phyloP scores from a whole-genome alignment of 1,140 invertebrate genomes.

The Bicyclus anynana region DNA sequence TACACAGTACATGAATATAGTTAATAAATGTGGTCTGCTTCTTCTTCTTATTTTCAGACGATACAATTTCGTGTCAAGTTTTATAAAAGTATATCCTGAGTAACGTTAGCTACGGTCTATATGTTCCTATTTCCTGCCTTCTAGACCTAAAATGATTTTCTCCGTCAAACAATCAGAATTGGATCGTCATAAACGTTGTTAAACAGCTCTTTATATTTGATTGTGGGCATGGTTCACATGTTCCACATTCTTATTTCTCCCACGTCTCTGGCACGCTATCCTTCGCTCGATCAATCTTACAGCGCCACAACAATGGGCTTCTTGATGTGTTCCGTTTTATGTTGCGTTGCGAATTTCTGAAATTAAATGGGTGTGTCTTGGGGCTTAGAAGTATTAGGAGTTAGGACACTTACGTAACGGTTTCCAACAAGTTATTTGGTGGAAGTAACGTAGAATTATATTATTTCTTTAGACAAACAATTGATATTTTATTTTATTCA shows the following conservation, averaged over 20 bases:
- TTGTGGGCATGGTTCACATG: conserved; percentile 46
- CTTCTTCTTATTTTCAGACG: background rate
- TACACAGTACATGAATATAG: background rate
- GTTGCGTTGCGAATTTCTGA: conserved; percentile 34
- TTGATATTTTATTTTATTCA: background rate
- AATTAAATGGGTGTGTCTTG: conserved; percentile 1
- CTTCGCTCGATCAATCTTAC: conserved; percentile 47
- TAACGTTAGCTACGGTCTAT: no score
- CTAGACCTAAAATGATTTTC: background rate
- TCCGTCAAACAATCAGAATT: conserved; percentile 12
- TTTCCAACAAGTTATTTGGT: background rate
- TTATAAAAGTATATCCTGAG: no score
- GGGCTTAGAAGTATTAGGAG: background rate
- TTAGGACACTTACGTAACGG: background rate
- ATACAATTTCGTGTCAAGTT: no score
- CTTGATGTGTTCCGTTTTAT: conserved; percentile 38
- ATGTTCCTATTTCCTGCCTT: background rate
- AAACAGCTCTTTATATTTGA: conserved; percentile 11
- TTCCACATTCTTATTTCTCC: conserved; percentile 53
- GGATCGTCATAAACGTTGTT: conserved; percentile 16
- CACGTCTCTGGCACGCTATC: conserved; percentile 42
- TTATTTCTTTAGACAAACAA: no score
- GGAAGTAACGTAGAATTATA: background rate
- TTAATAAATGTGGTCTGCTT: background rate
- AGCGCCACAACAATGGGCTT: conserved; percentile 46